Base-by-base conservation (phyloP, 2,888 invertebrate species). In the Hirtodrosophila cameraria region DNA sequence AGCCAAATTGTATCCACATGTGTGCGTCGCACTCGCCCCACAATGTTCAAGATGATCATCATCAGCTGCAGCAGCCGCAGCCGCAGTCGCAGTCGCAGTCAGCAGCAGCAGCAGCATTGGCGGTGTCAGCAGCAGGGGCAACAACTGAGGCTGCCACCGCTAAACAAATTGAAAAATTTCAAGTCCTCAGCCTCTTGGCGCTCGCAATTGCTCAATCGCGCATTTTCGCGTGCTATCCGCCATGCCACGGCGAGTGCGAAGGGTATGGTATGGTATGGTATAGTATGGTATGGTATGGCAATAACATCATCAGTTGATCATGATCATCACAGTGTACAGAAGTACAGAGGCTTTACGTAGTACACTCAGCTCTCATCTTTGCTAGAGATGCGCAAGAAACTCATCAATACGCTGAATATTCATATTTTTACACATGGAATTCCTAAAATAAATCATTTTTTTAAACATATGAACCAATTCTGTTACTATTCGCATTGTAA, bases 1-100 rank as follows among this genome's bases (percentile, higher is more conserved):
- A 67, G 75, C 77, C 80, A 82, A 85, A 85, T 85, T 85, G 82
- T 60, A 82, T 75, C 75, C 83, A 83, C 85, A 82, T 83, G 83
- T 82, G 82, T 79, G 73, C 66, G 52, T 31, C 49, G 28, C 62
- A 42, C 48, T 62, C 57, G 41, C 82, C 63, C 75, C 72, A 62
- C 63, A 55, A 70, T 54, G 59, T 41, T 50, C 33, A 71, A 75
- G 65, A 68, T 77, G 57, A 71, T 71, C 64, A 58, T 30, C 64
- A 52, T 20, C 70, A 41, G 45, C 72, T 45, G 43, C 62, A 46
- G 20, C 54, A 46, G n/a, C 48, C 9, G 13, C 63, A 54, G 9
- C 57, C 25, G 15, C n/a, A n/a, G n/a, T n/a, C n/a, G n/a, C n/a
- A n/a, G n/a, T n/a, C n/a, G n/a, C n/a, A n/a, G n/a, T n/a, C 53